phyloP scores from a whole-genome alignment of 2,113 vertebrate genomes.

The Coracopsis vasa region DNA sequence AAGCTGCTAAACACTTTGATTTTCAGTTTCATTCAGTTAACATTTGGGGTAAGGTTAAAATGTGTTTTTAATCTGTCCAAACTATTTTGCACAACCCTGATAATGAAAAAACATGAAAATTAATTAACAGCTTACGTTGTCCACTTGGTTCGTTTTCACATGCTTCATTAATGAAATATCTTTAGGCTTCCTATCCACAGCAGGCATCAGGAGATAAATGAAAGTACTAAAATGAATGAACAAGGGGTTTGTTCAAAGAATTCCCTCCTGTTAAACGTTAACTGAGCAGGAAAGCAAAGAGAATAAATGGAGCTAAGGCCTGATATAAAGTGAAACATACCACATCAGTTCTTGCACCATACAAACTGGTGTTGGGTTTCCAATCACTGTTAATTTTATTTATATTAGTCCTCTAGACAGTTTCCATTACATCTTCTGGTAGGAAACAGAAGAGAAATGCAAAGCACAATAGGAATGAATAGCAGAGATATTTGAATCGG shows the following conservation, averaged over 20 bases:
- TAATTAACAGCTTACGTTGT: neutral
- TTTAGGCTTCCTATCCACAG: constrained; percentile 10
- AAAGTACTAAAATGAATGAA: neutral
- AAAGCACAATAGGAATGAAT: neutral
- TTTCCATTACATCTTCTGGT: neutral
- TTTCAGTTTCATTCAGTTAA: neutral
- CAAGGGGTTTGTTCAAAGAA: neutral
- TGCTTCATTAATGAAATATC: constrained; percentile 6
- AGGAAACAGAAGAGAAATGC: neutral
- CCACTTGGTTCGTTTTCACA: neutral
- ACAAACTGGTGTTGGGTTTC: neutral
- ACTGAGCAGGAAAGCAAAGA: neutral
- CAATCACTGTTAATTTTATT: neutral
- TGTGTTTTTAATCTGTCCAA: neutral
- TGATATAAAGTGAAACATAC: neutral
- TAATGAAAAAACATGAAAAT: neutral
- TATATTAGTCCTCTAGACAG: neutral
- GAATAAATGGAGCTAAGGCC: neutral
- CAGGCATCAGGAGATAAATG: neutral
- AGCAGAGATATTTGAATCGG: neutral
- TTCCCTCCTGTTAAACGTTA: neutral
- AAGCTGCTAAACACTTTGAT: neutral
- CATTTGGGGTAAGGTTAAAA: neutral
- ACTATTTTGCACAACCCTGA: neutral
- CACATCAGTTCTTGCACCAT: neutral